Evolutionary conservation across 2,113 vertebrate species (phyloP), one percentile per base, ranked within the genome.

Genomic region (Callaeas wilsoni): DNA sequence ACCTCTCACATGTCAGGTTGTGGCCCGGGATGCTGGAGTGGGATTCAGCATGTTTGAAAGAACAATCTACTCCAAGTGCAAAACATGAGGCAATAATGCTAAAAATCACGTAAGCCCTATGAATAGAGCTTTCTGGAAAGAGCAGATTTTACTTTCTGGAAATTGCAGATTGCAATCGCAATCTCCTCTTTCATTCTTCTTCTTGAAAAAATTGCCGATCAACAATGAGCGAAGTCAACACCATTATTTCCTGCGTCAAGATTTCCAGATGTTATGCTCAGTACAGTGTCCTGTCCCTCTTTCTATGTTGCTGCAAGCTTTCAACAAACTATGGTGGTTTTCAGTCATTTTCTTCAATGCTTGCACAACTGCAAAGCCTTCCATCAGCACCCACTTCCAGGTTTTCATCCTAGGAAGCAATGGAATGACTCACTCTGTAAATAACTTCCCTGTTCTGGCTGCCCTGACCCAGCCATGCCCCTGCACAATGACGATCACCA

Each of bases 91-190:
- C 25, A 78, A 49, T 57, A 81, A 65, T 62, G 55, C 6, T 76
- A 23, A 87, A 89, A 93, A 18, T 4, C 1, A 1, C 39, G 19
- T 16, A n/a, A 67, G 74, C 37, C n/a, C 27, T 56, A 62, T 57
- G 15, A 41, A 76, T 2, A 6, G 11, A 74, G 55, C 20, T 19
- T 49, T 75, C 42, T 75, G 52, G 69, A 91, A 96, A 63, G 4
- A 57, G 46, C 19, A 80, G 46, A 46, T 70, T 93, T 77, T n/a
- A n/a, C n/a, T n/a, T n/a, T n/a, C n/a, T n/a, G n/a, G n/a, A n/a
- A n/a, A n/a, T n/a, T n/a, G n/a, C n/a, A n/a, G n/a, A n/a, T n/a
- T 35, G 35, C 25, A 59, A 19, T 9, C 1, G 0, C 12, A 70
- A 63, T 52, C 21, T 83, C 10, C 22, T 76, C 25, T 53, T 80